These are phyloP conservation scores for Oxycera nigricornis DNA, from an alignment of 2,888 invertebrate genomes.

Conservation along the genomic window DNA sequence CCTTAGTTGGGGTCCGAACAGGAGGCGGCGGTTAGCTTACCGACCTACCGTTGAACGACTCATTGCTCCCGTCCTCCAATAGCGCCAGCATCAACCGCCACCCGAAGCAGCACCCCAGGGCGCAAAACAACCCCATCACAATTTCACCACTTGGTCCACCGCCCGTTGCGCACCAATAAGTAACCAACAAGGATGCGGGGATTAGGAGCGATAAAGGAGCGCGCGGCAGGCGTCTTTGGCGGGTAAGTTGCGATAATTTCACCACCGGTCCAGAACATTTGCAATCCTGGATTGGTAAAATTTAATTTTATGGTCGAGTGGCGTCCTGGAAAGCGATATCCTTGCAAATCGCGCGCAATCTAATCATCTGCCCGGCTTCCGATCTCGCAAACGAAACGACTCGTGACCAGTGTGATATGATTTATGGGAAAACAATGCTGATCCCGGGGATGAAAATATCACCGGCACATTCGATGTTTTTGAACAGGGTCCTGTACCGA, in stretches of 20 bases:
- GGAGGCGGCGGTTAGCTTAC: background rate
- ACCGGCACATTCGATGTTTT: background rate
- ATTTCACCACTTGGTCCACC: conserved; percentile 29
- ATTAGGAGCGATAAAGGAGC: conserved; percentile 61
- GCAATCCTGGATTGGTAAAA: conserved; percentile 21
- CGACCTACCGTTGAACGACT: conserved; percentile 2
- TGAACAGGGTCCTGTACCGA: background rate
- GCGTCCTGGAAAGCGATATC: background rate
- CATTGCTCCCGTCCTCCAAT: conserved; percentile 7
- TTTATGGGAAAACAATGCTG: conserved; percentile 13
- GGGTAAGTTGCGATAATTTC: conserved; percentile 55
- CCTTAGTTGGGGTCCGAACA: conserved; percentile 3
- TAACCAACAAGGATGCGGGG: conserved; percentile 56
- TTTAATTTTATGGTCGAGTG: conserved; percentile 42
- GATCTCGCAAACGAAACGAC: conserved; percentile 16
- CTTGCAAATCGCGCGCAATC: background rate
- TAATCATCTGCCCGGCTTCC: background rate
- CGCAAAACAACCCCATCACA: conserved; percentile 30
- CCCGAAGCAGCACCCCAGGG: conserved; percentile 11
- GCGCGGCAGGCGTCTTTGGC: conserved; percentile 59
- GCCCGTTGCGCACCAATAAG: conserved; percentile 1
- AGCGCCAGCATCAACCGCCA: conserved; percentile 20
- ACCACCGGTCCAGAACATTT: background rate
- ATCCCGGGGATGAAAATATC: conserved; percentile 7
- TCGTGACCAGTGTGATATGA: conserved; percentile 22